A percentile compares a stretch with the other conserved stretches of the same genome.
Evolutionary conservation across 2,113 vertebrate genomes (phyloP).

Genomic region (Tragulus kanchil): DNA sequence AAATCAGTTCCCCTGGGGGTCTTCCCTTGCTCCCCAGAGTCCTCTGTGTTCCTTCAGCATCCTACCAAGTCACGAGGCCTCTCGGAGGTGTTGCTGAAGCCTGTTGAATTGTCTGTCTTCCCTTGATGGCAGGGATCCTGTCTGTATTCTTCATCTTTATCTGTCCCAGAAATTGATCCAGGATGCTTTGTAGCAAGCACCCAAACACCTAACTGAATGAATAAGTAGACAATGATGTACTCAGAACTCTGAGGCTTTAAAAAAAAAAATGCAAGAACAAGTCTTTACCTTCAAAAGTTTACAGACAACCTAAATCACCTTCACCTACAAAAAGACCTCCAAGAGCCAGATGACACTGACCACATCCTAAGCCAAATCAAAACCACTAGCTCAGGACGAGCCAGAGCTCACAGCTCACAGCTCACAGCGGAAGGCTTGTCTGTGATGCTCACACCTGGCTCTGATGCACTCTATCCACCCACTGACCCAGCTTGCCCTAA

Average conservation of each 20-base stretch:
- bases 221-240: background rate
- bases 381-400: background rate
- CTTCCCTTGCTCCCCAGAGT: background rate
- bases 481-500: background rate
- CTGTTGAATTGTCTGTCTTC: background rate
- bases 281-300: constrained; percentile 5
- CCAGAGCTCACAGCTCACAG: background rate
- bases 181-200: background rate
- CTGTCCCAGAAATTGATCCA: background rate
- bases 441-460: background rate
- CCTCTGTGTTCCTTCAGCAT: background rate
- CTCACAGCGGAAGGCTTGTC: background rate
- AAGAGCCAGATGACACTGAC: background rate
- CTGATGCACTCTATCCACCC: background rate
- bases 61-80: background rate
- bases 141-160: background rate
- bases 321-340: background rate
- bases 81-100: background rate
- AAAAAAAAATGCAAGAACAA: background rate
- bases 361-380: background rate
- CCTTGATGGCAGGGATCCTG: background rate
- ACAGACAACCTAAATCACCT: background rate
- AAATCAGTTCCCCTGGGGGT: background rate
- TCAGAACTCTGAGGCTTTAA: background rate
- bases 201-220: background rate